phyloP scores from a whole-genome alignment of 2,113 vertebrate genomes.

The Mugil cephalus region DNA sequence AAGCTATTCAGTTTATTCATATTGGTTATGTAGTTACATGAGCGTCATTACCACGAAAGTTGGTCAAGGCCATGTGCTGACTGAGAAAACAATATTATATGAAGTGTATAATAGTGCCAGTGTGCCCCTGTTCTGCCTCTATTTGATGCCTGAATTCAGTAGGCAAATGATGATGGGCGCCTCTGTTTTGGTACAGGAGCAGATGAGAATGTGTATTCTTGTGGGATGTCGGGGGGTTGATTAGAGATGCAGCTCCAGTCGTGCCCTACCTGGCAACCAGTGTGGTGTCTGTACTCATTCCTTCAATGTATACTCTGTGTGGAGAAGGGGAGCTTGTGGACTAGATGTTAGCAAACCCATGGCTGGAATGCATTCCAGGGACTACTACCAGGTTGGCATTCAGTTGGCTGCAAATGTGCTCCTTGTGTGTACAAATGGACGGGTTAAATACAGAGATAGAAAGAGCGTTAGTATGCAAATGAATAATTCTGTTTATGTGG shows the following conservation, averaged over 20 bases:
- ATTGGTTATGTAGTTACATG: too few species aligned
- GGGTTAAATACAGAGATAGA: too few species aligned
- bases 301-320: neutral
- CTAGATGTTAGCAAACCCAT: too few species aligned
- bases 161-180: neutral
- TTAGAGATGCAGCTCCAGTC: neutral
- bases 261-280: neutral
- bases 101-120: neutral
- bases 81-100: neutral
- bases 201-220: neutral
- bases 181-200: conserved; percentile 9
- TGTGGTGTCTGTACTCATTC: neutral
- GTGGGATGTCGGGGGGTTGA: neutral
- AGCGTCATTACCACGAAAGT: too few species aligned
- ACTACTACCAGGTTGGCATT: neutral
- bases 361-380: too few species aligned
- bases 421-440: too few species aligned
- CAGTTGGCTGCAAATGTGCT: neutral
- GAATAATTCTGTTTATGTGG: too few species aligned
- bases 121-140: neutral
- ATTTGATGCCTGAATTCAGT: neutral
- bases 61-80: too few species aligned
- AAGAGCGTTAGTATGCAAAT: too few species aligned
- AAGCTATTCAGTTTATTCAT: too few species aligned
- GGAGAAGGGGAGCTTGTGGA: too few species aligned